Conservation (phyloP, 2,888 invertebrate genomes). For the Listrodromus nycthemerus region DNA sequence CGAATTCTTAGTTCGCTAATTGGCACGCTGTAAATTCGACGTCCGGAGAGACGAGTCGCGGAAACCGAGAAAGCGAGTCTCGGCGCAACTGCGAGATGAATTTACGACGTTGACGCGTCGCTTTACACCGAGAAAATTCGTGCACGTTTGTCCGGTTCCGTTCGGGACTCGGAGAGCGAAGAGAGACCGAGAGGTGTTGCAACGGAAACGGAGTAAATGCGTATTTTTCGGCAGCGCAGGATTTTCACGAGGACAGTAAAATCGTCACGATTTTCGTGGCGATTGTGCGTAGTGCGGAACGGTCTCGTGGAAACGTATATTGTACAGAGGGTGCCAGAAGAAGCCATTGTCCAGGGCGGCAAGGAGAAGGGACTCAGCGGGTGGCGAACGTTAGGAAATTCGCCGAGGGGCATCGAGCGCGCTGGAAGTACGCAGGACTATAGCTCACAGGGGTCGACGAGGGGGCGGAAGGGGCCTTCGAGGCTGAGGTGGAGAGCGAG, state of each 20-base stretch:
- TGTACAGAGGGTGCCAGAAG: constrained; percentile 38
- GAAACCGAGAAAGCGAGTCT: constrained; percentile 15
- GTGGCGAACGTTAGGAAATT: constrained; percentile 78
- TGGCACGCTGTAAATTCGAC: constrained; percentile 8
- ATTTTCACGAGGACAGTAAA: constrained; percentile 80
- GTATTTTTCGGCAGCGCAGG: constrained; percentile 76
- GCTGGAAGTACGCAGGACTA: constrained; percentile 43
- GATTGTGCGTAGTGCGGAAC: constrained; percentile 69
- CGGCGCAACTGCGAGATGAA: constrained; percentile 55
- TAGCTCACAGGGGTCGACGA: constrained; percentile 49
- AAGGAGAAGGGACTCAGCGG: constrained; percentile 75
- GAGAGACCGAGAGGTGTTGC: constrained; percentile 19
- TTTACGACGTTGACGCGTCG: constrained; percentile 58
- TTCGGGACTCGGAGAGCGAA: constrained; percentile 36
- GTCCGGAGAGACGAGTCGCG: constrained; percentile 26
- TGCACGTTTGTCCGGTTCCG: constrained; percentile 57
- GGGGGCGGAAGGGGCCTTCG: constrained; percentile 41
- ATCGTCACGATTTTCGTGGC: constrained; percentile 75
- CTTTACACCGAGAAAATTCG: constrained; percentile 55
- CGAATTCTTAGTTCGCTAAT: neutral
- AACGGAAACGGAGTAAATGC: constrained; percentile 60
- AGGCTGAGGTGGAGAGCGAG: constrained; percentile 1
- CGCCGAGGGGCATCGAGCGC: constrained; percentile 64
- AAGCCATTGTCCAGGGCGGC: constrained; percentile 18
- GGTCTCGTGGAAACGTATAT: constrained; percentile 45